Conservation (phyloP, 92 coral and sea anemone genomes). For the Phenganax marumi region DNA sequence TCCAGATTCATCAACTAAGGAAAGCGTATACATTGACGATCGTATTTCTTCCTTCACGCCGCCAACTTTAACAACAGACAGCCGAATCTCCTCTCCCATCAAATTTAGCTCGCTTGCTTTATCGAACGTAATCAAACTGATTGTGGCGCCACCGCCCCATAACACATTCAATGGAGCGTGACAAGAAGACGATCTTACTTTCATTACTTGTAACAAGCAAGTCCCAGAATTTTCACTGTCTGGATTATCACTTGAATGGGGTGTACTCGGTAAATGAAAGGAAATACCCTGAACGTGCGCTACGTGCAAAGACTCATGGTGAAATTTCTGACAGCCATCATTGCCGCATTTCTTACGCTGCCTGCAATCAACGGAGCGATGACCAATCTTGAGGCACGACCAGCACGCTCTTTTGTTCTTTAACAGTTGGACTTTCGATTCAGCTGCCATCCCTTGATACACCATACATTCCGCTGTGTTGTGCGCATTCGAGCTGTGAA, state of each 20-base stretch:
- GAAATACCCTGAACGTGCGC: conserved; percentile 25
- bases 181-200: neutral
- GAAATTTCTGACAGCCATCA: conserved; percentile 3
- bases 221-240: conserved; percentile 11
- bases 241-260: neutral
- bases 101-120: conserved; percentile 37
- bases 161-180: conserved; percentile 24
- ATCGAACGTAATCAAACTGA: conserved; percentile 41
- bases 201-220: conserved; percentile 27
- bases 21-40: conserved; percentile 52
- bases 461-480: conserved; percentile 53
- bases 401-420: conserved; percentile 62
- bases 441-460: conserved; percentile 46
- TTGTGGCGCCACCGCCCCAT: conserved; percentile 50
- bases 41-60: conserved; percentile 50
- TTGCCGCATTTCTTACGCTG: conserved; percentile 3
- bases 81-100: conserved; percentile 35
- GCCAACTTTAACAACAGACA: conserved; percentile 56
- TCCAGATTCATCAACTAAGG: conserved; percentile 58
- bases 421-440: conserved; percentile 39
- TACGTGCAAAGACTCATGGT: conserved; percentile 9
- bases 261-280: neutral
- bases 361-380: conserved; percentile 49
- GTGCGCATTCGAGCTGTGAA: conserved; percentile 52
- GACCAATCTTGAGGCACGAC: conserved; percentile 60